A percentile compares a stretch with the other conserved stretches of the same genome.
phyloP scores from a whole-genome alignment of 2,797 vertebrate genomes.

The Tangara arthus region DNA sequence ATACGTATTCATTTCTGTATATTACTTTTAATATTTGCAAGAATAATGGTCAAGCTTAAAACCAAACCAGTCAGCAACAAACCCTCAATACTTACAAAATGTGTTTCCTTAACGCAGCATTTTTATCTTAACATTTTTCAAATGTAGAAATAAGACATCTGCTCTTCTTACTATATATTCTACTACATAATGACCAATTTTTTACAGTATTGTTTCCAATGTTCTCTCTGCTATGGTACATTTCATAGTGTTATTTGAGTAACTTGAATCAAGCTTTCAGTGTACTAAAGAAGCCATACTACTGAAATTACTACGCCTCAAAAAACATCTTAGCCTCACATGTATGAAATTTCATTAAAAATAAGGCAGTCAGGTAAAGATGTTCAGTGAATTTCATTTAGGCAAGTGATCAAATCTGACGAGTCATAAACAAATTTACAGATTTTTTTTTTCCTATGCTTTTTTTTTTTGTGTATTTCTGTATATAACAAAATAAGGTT shows the following conservation, averaged over 20 bases:
- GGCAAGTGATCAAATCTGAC: not conserved
- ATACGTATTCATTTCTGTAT: not conserved
- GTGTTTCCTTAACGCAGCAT: not conserved
- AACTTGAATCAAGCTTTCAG: not conserved
- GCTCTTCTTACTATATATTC: not conserved
- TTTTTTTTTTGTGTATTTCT: not conserved
- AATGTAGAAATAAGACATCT: not conserved
- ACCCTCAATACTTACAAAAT: not conserved
- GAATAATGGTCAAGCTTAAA: not conserved
- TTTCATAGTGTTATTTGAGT: not conserved
- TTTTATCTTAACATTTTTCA: not conserved
- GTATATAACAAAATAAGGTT: not conserved
- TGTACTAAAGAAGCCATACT: not conserved
- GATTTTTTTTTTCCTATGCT: not conserved
- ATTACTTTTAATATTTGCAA: not conserved
- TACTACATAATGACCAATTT: not conserved
- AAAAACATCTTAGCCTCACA: not conserved
- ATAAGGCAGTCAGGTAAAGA: not conserved
- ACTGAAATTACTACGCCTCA: not conserved
- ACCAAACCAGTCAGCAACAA: not conserved
- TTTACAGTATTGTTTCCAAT: not conserved
- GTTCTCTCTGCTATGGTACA: not conserved
- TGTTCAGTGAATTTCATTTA: not conserved
- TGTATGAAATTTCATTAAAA: not conserved
- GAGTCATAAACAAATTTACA: not conserved